These are phyloP conservation scores for Riparia riparia DNA, from an alignment of 2,113 vertebrate genomes.

Conservation along the genomic window DNA sequence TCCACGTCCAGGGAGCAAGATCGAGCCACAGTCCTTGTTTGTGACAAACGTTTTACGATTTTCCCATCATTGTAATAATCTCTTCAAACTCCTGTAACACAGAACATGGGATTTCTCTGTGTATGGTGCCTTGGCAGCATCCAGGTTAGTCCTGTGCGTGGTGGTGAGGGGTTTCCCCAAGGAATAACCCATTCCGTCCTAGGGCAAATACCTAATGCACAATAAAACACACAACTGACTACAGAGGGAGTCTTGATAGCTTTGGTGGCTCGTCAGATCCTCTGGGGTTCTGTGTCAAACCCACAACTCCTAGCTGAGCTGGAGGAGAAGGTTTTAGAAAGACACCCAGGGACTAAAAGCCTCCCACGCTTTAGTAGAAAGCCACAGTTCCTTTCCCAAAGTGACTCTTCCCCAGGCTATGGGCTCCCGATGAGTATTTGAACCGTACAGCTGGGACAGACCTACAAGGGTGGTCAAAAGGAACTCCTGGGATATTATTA, in stretches of 20 bases:
- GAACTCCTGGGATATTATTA: neutral
- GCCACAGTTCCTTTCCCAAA: neutral
- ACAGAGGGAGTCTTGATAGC: neutral
- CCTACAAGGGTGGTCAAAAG: too few relatives aligned
- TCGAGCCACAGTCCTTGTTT: neutral
- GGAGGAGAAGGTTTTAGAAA: neutral
- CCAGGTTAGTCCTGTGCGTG: neutral
- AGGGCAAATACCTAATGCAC: neutral
- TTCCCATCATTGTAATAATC: neutral
- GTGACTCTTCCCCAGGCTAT: neutral
- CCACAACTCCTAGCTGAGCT: neutral
- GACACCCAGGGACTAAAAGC: neutral
- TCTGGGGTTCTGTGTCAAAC: neutral
- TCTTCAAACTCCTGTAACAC: neutral
- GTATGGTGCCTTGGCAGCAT: neutral
- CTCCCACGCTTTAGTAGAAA: neutral
- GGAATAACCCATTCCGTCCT: neutral
- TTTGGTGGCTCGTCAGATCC: neutral
- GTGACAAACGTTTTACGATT: neutral
- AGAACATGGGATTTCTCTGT: accelerated
- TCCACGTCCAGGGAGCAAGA: neutral
- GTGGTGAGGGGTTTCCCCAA: neutral
- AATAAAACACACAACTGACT: neutral
- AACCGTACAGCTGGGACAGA: neutral
- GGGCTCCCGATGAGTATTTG: neutral